Percentiles rank a stretch among this genome's conserved stretches.
phyloP scores from a whole-genome alignment of 2,797 vertebrate species.

The Xyrichtys novacula region DNA sequence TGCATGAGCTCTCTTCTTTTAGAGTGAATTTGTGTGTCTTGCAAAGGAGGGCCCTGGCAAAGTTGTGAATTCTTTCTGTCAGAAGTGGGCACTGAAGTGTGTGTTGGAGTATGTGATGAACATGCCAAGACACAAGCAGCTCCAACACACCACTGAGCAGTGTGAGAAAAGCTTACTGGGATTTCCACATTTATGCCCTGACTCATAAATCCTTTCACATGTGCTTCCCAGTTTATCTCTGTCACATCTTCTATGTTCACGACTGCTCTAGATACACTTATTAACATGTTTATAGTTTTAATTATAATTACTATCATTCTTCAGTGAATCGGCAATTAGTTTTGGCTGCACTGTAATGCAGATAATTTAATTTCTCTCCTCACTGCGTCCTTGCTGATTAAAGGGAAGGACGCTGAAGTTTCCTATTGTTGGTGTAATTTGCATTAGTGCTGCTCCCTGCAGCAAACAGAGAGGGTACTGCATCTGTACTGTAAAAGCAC shows the following conservation, averaged over 20 bases:
- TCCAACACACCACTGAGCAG: slow-evolving; percentile 17
- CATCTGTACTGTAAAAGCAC: not conserved
- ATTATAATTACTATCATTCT: slow-evolving; percentile 76
- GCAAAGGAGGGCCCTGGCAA: slow-evolving; percentile 31
- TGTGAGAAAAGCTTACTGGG: slow-evolving; percentile 10
- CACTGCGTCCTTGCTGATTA: slow-evolving; percentile 58
- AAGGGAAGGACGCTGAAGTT: slow-evolving; percentile 33
- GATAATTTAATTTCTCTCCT: slow-evolving; percentile 75
- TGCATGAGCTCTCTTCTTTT: slow-evolving; percentile 5
- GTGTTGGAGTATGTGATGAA: slow-evolving; percentile 25
- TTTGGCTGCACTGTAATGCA: slow-evolving; percentile 54
- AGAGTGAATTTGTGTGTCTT: slow-evolving; percentile 16
- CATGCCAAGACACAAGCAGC: slow-evolving; percentile 23
- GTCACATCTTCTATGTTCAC: slow-evolving; percentile 42
- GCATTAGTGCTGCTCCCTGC: slow-evolving; percentile 29
- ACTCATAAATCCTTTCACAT: slow-evolving; percentile 36
- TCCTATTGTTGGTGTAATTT: slow-evolving; percentile 41
- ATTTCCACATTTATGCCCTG: slow-evolving; percentile 32
- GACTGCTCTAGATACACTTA: slow-evolving; percentile 64
- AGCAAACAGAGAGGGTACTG: not conserved
- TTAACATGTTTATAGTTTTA: slow-evolving; percentile 75
- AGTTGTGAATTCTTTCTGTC: slow-evolving; percentile 17
- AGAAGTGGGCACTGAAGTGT: slow-evolving; percentile 13
- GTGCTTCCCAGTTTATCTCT: slow-evolving; percentile 49
- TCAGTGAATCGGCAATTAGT: slow-evolving; percentile 74